Conservation (phyloP, 2,888 invertebrate species). For the Muscina levida region DNA sequence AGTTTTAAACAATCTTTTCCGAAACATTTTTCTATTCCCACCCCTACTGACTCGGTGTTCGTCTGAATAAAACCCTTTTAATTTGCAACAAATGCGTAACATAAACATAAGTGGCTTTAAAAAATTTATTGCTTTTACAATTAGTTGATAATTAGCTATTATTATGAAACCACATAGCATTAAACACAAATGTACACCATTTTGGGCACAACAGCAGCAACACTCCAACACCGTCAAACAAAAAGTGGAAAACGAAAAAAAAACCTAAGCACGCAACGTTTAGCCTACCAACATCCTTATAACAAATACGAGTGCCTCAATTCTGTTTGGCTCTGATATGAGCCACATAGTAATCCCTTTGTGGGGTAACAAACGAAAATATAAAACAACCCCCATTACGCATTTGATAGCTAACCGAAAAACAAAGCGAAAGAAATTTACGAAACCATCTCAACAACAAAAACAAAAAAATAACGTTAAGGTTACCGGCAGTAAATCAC, state of each 20-base stretch:
- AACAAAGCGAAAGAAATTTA: constrained; percentile 14
- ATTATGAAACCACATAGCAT: constrained; percentile 56
- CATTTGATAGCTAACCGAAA: neutral
- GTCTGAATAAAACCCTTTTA: constrained; percentile 32
- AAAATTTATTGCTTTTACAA: constrained; percentile 61
- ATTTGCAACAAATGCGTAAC: constrained; percentile 51
- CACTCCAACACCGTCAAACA: neutral
- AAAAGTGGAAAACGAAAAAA: constrained; percentile 1
- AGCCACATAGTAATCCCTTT: neutral
- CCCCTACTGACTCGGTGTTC: neutral
- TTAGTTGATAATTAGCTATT: constrained; percentile 65
- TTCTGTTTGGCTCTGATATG: constrained; percentile 30
- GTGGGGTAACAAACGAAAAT: no score
- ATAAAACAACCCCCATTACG: constrained; percentile 5
- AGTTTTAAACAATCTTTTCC: no score
- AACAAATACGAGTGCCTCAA: neutral
- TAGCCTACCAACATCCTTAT: no score
- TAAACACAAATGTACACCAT: constrained; percentile 27
- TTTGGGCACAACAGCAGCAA: neutral
- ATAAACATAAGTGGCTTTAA: constrained; percentile 60
- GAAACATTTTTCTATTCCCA: no score
- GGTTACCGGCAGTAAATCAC: constrained; percentile 35
- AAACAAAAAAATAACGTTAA: no score
- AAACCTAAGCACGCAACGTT: neutral
- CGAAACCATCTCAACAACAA: neutral